Percentiles rank a stretch among this genome's conserved stretches.
phyloP scores from a whole-genome alignment of 2,797 vertebrate genomes.

The Rhabdomys pumilio region DNA sequence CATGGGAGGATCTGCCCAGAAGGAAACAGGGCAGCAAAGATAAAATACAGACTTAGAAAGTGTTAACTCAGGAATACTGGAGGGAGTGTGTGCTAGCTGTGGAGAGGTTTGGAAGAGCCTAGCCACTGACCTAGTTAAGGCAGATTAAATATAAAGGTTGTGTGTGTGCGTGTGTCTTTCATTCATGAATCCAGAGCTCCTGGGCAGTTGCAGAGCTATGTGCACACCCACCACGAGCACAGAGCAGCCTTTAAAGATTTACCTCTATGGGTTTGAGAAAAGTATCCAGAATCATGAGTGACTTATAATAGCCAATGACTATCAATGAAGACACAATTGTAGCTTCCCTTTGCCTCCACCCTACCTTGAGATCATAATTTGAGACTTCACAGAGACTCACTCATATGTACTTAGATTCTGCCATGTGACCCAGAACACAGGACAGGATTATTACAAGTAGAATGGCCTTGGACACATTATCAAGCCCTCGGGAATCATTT shows the following conservation, averaged over 20 bases:
- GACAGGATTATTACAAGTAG: background rate
- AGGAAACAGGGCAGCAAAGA: background rate
- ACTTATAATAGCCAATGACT: background rate
- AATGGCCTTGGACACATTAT: background rate
- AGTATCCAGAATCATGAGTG: background rate
- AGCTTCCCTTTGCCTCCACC: too few species aligned
- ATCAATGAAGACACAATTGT: background rate
- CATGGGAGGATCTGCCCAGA: background rate
- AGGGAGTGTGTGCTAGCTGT: background rate
- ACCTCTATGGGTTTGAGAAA: background rate
- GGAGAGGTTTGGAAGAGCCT: background rate
- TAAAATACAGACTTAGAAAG: too few species aligned
- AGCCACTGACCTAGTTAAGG: background rate
- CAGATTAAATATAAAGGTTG: background rate
- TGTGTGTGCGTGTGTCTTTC: too few species aligned
- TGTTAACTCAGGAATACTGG: background rate
- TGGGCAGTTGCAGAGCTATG: background rate
- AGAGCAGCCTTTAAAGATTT: background rate
- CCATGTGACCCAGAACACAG: background rate
- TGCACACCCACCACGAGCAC: rapidly evolving
- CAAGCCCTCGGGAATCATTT: background rate
- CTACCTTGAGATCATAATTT: background rate
- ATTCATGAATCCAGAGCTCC: background rate
- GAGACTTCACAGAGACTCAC: background rate
- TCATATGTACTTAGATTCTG: background rate